These are phyloP conservation scores for Maniola hyperantus DNA, from an alignment of 2,888 invertebrate species.

Conservation along the genomic window DNA sequence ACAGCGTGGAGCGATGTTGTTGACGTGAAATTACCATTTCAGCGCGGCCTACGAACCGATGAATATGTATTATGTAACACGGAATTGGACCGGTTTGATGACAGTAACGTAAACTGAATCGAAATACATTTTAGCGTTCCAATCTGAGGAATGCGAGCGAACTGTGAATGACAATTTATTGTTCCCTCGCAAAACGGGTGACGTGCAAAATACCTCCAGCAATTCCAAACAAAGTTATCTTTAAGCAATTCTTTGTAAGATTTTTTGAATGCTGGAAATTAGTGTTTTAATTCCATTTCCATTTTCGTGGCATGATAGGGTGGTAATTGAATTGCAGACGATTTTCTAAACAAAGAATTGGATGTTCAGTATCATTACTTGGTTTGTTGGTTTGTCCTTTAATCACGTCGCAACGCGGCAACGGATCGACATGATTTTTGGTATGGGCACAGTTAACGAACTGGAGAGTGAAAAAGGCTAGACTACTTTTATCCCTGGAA, in stretches of 20 bases:
- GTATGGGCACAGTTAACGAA: no score
- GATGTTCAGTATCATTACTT: no score
- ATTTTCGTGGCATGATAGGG: not conserved
- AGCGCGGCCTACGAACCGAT: constrained; percentile 68
- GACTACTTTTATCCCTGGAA: no score
- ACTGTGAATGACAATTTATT: constrained; percentile 27
- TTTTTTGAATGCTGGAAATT: not conserved
- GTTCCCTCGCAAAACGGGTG: constrained; percentile 21
- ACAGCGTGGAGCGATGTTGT: constrained; percentile 61
- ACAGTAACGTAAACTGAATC: constrained; percentile 48
- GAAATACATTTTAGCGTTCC: constrained; percentile 38
- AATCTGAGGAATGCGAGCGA: constrained; percentile 30
- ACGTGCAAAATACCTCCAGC: constrained; percentile 15
- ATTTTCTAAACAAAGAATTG: not conserved
- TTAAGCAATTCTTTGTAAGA: not conserved
- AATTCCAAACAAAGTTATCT: constrained; percentile 38
- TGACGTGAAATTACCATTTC: constrained; percentile 77
- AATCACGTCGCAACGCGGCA: no score
- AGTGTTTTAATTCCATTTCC: not conserved
- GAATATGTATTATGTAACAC: constrained; percentile 67
- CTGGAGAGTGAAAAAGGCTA: no score
- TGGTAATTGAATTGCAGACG: not conserved
- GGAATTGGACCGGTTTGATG: constrained; percentile 65
- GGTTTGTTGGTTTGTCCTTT: no score
- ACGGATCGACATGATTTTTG: no score